Conservation (phyloP, 2,113 vertebrate genomes). For the Scopus umbretta region DNA sequence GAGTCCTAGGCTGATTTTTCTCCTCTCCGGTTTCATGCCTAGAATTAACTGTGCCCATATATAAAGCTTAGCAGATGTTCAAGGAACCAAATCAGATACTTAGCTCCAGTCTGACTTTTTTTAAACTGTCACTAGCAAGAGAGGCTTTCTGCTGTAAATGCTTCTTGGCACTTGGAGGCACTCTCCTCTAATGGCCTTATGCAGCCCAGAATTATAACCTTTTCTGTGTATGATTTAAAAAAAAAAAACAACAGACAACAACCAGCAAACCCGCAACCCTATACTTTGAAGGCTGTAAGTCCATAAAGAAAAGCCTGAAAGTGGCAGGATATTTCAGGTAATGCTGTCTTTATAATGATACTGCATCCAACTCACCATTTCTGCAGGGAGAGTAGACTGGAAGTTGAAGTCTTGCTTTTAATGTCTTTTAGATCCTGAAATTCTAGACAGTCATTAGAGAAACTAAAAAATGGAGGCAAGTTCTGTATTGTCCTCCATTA, state of each 20-base stretch:
- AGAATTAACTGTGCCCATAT: background rate
- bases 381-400: background rate
- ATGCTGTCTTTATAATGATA: background rate
- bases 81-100: background rate
- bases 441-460: background rate
- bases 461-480: background rate
- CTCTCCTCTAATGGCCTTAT: background rate
- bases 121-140: background rate
- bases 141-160: background rate
- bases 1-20: background rate
- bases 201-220: background rate
- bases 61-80: slow-evolving; percentile 20
- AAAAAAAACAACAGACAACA: background rate
- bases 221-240: background rate
- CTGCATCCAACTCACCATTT: background rate
- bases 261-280: background rate
- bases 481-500: background rate
- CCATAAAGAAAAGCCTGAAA: background rate
- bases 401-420: background rate
- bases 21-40: background rate
- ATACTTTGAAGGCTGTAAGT: background rate
- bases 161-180: background rate
- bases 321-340: background rate
- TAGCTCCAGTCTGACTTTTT: background rate
- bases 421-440: background rate